These are phyloP conservation scores for Tretioscincus oriximinensis DNA, from an alignment of 2,113 vertebrate species.

Conservation along the genomic window DNA sequence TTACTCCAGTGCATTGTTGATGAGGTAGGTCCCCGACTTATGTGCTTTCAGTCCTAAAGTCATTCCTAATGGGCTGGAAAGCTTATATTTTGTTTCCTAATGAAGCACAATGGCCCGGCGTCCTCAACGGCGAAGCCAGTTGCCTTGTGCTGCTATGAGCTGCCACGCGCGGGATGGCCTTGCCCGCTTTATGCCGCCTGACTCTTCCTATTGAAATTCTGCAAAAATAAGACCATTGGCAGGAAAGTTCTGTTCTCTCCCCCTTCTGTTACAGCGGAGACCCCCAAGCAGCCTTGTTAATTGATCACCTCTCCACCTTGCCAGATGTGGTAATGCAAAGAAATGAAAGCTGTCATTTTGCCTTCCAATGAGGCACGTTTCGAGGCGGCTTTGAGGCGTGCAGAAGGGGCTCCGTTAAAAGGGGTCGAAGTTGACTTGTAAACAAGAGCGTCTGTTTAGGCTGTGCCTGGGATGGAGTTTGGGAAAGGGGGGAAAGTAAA, in stretches of 20 bases:
- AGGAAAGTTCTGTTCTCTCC: not conserved
- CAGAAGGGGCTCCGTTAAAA: not conserved
- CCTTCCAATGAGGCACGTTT: rapidly evolving
- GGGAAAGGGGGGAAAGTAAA: not conserved
- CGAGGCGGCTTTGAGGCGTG: rapidly evolving
- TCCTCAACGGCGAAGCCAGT: conserved; percentile 80
- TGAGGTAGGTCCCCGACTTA: conserved; percentile 99
- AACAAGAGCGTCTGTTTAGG: conserved; percentile 12
- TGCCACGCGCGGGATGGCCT: conserved; percentile 63
- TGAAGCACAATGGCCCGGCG: conserved; percentile 95
- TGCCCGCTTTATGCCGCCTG: conserved; percentile 46
- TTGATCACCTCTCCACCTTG: conserved; percentile 27
- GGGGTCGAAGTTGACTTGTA: conserved; percentile 16
- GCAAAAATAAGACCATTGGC: conserved; percentile 22
- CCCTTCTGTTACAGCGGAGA: not conserved
- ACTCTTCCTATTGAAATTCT: conserved; percentile 4
- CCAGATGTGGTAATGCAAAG: conserved; percentile 47
- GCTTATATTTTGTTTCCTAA: conserved; percentile 99
- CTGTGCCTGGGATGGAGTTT: not conserved
- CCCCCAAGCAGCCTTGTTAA: conserved; percentile 15
- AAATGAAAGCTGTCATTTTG: conserved; percentile 8
- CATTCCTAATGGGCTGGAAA: conserved; percentile 99
- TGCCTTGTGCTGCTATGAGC: conserved; percentile 70
- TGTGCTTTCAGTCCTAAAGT: conserved; percentile 99
- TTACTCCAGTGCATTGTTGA: conserved; percentile 99